Evolutionary conservation across 2,113 vertebrate species (phyloP), one percentile per base, ranked within the genome.

Genomic region (Guaruba guarouba): DNA sequence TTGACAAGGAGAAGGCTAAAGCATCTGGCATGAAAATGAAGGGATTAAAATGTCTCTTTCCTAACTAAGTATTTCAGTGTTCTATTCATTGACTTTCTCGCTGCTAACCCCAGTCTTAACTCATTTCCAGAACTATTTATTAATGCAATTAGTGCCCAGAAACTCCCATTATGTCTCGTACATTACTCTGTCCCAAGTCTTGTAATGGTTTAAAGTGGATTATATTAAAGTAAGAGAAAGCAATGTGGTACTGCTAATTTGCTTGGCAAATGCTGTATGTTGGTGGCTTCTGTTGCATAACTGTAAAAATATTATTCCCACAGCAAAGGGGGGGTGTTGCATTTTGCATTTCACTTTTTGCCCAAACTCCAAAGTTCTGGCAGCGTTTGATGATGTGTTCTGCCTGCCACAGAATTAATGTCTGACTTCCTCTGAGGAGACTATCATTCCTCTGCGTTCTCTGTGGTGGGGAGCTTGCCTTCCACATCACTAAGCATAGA

Each of bases 31-130:
- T 78, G 92, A n/a, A 95, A 96, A 92, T 86, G 69, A 86, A 90
- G 71, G 83, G 70, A 95, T 97, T 97, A 90, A 96, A 95, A 88
- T 91, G 70, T 81, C 91, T 82, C 79, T 95, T 97, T 93, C 86
- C 92, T 93, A 87, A 94, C 63, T 28, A 90, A 70, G 73, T 86
- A 78, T 92, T 90, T 96, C n/a, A 0, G 31, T 88, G 20, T 78
- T 90, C 52, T 88, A 2, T 88, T 95, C 7, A 7, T 52, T 88
- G 95, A 95, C 84, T 92, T 67, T 7, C 69, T 74, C n/a, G 37
- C 57, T 78, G 70, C 74, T 82, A 75, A 93, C 37, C 76, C 14
- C 18, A 63, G 49, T 22, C 80, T 91, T 80, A 76, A 77, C 12
- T 94, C 15, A 71, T 94, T 95, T 86, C 88, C 76, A 54, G 44